Evolutionary conservation across 1,140 invertebrate genomes (phyloP), one percentile per base, ranked within the genome.

Genomic region (Campoletis sonorensis): DNA sequence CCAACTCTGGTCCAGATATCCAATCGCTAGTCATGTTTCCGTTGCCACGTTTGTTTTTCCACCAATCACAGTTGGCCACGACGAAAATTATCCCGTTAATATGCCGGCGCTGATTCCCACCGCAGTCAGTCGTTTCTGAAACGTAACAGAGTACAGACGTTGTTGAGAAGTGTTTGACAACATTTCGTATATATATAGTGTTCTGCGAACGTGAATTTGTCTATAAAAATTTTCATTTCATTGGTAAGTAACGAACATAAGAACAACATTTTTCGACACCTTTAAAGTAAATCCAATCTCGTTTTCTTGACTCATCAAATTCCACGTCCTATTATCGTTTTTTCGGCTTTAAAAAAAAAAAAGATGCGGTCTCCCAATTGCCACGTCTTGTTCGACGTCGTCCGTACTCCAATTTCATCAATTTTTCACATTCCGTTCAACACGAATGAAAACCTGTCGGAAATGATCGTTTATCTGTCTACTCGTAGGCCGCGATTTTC

Each of bases 11-110:
- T 16, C n/a, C 30, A 16, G 15, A 77, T 61, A 67, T 81, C 89
- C 89, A 92, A 92, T 90, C 70, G 83, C 45, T 49, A 16, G 18
- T 10, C 18, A 82, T 79, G 27, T 87, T 90, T 89, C 88, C 85
- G 82, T 86, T 89, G 76, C 76, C 58, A 75, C 86, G 86, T 86
- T 84, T 73, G 27, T 40, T 85, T 37, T 67, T 40, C 30, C 61
- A 87, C 93, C 93, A 94, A 94, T 93, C 87, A 83, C 33, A 79
- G 33, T 5, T 40, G 82, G 90, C 90, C 93, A 94, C 93, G 93
- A 93, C 89, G 87, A 89, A 89, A 84, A 23, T 89, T 86, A 85
- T 88, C 86, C 89, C 87, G 90, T 92, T 93, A 91, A 93, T 93
- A 92, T 90, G 82, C 82, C 85, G 85, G 89, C 85, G 85, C 87